Base-by-base conservation (phyloP, 2,888 invertebrate genomes). In the Drosophila cognata region DNA sequence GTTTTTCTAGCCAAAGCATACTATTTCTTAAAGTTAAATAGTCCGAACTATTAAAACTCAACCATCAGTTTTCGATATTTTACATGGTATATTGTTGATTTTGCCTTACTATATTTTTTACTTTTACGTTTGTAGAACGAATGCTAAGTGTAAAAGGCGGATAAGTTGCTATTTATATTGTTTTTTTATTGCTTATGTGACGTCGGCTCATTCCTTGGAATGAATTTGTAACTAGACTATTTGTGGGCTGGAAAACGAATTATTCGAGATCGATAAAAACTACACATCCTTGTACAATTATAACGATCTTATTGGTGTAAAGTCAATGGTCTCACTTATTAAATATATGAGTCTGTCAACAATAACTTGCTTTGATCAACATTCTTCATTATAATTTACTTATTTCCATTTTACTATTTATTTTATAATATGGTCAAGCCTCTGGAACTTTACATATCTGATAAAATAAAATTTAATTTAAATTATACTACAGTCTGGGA, bases 91-190 rank as follows among this genome's bases (percentile, higher is more conserved):
- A 2, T 41, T 41, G 2, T 2, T n/a, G 4, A 11, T n/a, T 41
- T 41, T 4, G 13, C 7, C 7, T 4, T 8, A 46, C 1, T 18
- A 8, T 18, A 16, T 25, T 4, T 25, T 46, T 16, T 16, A 25
- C 7, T 46, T 16, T 21, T 21, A 16, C 21, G 16, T 46, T 46
- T 21, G 21, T 1, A 21, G 13, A 21, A 13, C 13, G 13, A 21
- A 21, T 13, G 13, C 7, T 0, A 46, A 21, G 21, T 3, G 21
- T 4, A 21, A 21, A 21, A 13, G 13, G 13, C 43, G 21, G 11
- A 13, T 0, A 13, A 43, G 11, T 21, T 3, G 0, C 3, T 43
- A n/a, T 6, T 11, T 6, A 1, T 6, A 11, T 41, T 5, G 1
- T 0, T 11, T 43, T n/a, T 43, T 7, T 38, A 13, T 43, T 11